Conservation (phyloP, 1,140 invertebrate species). For the Drosophila simulans region DNA sequence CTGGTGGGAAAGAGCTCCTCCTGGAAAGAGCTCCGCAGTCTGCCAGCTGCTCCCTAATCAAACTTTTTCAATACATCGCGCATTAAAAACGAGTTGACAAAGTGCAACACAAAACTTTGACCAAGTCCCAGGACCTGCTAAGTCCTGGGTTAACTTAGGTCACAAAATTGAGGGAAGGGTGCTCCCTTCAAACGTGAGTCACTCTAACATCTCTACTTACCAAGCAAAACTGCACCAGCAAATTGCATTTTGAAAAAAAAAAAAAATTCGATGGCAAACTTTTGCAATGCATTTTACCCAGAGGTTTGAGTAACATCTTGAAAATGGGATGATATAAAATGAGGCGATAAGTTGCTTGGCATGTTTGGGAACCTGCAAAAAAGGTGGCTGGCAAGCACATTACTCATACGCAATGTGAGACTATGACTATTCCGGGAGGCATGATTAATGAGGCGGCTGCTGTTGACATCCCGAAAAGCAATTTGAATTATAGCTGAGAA, state of each 20-base stretch:
- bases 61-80: conserved; percentile 75
- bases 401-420: conserved; percentile 68
- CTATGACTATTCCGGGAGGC: conserved; percentile 41
- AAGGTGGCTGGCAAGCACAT: conserved; percentile 55
- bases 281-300: conserved; percentile 58
- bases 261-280: conserved; percentile 31
- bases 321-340: conserved; percentile 22
- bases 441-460: conserved; percentile 63
- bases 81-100: conserved; percentile 73
- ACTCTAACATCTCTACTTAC: conserved; percentile 35
- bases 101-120: conserved; percentile 71
- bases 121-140: conserved; percentile 51
- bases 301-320: conserved; percentile 37
- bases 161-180: conserved; percentile 1
- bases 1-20: conserved; percentile 25
- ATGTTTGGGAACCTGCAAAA: conserved; percentile 29
- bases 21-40: conserved; percentile 21
- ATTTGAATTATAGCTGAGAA: conserved; percentile 64
- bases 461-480: conserved; percentile 57
- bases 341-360: conserved; percentile 33
- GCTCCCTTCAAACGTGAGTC: conserved; percentile 16
- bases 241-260: conserved; percentile 54
- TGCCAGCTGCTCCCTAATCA: conserved; percentile 69
- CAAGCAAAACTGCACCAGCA: conserved; percentile 64
- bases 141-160: conserved; percentile 40